Conservation (phyloP, 2,113 vertebrate genomes). For the Oncorhynchus gorbuscha region DNA sequence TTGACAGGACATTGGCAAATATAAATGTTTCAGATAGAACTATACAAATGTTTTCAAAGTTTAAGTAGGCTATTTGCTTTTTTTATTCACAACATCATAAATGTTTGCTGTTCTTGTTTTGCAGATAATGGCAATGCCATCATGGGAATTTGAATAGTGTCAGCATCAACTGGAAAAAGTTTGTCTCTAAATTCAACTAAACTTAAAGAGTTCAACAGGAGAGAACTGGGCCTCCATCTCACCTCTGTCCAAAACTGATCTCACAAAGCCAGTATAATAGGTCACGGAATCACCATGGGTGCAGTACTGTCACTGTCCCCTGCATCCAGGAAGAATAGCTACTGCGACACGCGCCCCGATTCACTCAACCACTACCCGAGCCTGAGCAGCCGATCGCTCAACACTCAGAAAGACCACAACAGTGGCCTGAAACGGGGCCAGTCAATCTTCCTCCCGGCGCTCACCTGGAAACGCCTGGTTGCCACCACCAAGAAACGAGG, state of each 20-base stretch:
- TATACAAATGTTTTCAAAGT: not conserved
- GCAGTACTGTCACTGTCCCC: constrained; percentile 80
- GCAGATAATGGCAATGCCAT: constrained; percentile 10
- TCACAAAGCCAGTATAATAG: constrained; percentile 19
- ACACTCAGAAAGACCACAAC: constrained; percentile 72
- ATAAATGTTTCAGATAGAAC: too few relatives aligned
- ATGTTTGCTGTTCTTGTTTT: not conserved
- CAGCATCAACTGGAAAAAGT: not conserved
- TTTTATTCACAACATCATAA: not conserved
- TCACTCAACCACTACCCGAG: constrained; percentile 78
- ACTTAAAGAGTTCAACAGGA: constrained; percentile 10
- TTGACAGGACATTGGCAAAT: not conserved
- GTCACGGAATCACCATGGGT: constrained; percentile 69
- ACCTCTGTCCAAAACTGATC: not conserved
- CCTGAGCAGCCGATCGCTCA: constrained; percentile 74
- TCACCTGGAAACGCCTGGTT: constrained; percentile 82
- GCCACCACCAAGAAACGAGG: constrained; percentile 79
- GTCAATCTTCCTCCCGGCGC: constrained; percentile 78
- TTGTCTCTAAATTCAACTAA: not conserved
- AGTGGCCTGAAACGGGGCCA: constrained; percentile 68
- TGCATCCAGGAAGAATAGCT: constrained; percentile 70
- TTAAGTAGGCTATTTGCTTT: not conserved
- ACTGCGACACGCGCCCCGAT: constrained; percentile 72
- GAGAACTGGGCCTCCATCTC: not conserved
- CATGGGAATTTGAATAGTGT: too few relatives aligned